These are phyloP conservation scores for Rhinopomastus cyanomelas DNA, from an alignment of 2,113 vertebrate genomes.

Conservation along the genomic window DNA sequence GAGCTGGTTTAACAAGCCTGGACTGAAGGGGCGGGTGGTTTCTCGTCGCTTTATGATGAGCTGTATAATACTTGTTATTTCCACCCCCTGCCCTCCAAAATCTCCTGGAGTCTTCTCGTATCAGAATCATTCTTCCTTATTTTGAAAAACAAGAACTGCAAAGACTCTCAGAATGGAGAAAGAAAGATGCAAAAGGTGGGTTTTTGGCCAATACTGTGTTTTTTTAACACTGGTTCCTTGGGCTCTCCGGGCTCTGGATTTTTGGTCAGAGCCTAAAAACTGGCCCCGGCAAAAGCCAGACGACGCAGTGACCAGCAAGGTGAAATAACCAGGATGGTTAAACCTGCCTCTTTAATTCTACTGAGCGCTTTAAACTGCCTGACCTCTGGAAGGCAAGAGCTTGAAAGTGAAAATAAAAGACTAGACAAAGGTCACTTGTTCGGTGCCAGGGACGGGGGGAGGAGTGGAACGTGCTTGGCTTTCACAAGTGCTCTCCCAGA, in stretches of 20 bases:
- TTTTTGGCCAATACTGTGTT: not conserved
- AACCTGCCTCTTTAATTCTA: not conserved
- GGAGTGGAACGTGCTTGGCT: not conserved
- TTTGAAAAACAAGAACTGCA: slow-evolving; percentile 60
- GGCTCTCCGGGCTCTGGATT: not conserved
- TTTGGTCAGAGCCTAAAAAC: not conserved
- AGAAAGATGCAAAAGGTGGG: not conserved
- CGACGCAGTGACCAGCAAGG: not conserved
- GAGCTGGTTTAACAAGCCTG: not conserved
- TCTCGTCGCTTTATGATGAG: not conserved
- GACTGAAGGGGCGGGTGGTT: not conserved
- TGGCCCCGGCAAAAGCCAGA: not conserved
- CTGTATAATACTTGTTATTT: not conserved
- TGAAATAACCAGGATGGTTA: not conserved
- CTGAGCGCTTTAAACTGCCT: not conserved
- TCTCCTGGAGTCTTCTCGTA: not conserved
- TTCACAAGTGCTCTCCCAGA: slow-evolving; percentile 3
- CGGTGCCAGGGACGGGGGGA: not conserved
- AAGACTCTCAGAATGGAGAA: not conserved
- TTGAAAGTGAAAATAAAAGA: slow-evolving; percentile 58
- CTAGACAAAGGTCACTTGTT: slow-evolving; percentile 36
- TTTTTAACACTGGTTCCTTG: not conserved
- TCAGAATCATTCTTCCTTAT: slow-evolving; percentile 37
- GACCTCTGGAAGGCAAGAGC: not conserved
- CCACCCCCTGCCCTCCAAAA: not conserved